Percentiles rank a stretch among this genome's conserved stretches.
Conservation (phyloP, 2,113 vertebrate genomes). For the Eulemur rufifrons region DNA sequence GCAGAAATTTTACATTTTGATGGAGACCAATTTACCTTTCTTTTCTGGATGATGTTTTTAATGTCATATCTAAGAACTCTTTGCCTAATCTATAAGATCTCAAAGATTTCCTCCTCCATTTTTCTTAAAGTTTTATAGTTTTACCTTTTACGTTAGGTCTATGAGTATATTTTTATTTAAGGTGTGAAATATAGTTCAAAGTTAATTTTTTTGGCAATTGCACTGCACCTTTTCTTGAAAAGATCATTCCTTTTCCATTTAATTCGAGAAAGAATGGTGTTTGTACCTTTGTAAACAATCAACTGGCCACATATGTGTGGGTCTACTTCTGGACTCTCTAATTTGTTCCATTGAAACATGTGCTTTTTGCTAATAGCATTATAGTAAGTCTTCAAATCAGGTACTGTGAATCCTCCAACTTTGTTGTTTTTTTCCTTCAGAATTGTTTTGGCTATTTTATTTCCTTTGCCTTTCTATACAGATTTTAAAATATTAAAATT, state of each 20-base stretch:
- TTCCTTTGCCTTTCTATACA: background rate
- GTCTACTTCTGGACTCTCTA: background rate
- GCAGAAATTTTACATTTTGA: background rate
- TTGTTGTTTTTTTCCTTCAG: background rate
- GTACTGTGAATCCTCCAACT: background rate
- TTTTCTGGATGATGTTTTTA: background rate
- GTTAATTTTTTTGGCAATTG: background rate
- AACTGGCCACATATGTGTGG: background rate
- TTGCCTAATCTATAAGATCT: background rate
- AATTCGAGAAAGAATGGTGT: background rate
- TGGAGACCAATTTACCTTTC: background rate
- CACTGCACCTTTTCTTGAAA: background rate
- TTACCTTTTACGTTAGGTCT: background rate
- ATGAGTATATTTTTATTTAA: background rate
- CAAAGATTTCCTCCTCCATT: constrained; percentile 18
- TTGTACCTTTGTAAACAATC: background rate
- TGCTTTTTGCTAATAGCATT: background rate
- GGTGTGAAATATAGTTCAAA: background rate
- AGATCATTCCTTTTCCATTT: background rate
- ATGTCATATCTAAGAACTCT: background rate
- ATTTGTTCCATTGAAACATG: background rate
- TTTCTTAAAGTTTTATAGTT: background rate
- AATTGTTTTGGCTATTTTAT: background rate
- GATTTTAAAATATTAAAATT: background rate
- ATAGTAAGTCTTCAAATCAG: background rate